These are phyloP conservation scores for Luffia ferchaultella DNA, from an alignment of 2,888 invertebrate genomes.

Conservation along the genomic window DNA sequence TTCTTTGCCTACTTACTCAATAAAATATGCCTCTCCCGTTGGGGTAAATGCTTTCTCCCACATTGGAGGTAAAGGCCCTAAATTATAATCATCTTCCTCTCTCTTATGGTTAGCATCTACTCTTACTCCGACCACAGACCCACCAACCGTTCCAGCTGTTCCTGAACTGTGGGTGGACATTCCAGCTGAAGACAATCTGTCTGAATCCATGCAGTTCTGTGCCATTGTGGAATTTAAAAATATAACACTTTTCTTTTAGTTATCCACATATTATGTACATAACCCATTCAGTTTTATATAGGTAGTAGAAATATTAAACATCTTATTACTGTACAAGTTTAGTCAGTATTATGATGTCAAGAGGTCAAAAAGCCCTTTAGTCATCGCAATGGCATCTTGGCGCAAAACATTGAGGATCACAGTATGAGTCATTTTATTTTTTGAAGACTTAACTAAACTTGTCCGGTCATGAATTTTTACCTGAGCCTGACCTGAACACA, in stretches of 20 bases:
- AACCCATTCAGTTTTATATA: not conserved
- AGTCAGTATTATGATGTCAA: no score
- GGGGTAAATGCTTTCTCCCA: slow-evolving; percentile 99
- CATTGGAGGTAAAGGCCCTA: slow-evolving; percentile 92
- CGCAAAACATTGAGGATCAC: slow-evolving; percentile 37
- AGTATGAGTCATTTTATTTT: slow-evolving; percentile 53
- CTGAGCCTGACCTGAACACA: slow-evolving; percentile 32
- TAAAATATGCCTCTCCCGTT: slow-evolving; percentile 96
- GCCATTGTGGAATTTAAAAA: slow-evolving; percentile 28
- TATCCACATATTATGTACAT: not conserved
- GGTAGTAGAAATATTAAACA: no score
- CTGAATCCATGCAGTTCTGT: slow-evolving; percentile 55
- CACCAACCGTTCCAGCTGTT: slow-evolving; percentile 52
- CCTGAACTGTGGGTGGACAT: slow-evolving; percentile 59
- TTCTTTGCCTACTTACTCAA: slow-evolving; percentile 86
- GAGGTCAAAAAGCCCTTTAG: slow-evolving; percentile 24
- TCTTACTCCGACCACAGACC: slow-evolving; percentile 55
- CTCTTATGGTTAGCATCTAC: slow-evolving; percentile 42
- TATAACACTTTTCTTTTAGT: not conserved
- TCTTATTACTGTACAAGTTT: not conserved
- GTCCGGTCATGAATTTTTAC: slow-evolving; percentile 32
- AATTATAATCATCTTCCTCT: slow-evolving; percentile 76
- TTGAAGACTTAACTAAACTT: slow-evolving; percentile 32
- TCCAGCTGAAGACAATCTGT: slow-evolving; percentile 55
- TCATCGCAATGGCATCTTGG: slow-evolving; percentile 45